Percentiles rank a stretch among this genome's conserved stretches.
Evolutionary conservation across 1,140 invertebrate genomes (phyloP).

Genomic region (Papilio polytes): DNA sequence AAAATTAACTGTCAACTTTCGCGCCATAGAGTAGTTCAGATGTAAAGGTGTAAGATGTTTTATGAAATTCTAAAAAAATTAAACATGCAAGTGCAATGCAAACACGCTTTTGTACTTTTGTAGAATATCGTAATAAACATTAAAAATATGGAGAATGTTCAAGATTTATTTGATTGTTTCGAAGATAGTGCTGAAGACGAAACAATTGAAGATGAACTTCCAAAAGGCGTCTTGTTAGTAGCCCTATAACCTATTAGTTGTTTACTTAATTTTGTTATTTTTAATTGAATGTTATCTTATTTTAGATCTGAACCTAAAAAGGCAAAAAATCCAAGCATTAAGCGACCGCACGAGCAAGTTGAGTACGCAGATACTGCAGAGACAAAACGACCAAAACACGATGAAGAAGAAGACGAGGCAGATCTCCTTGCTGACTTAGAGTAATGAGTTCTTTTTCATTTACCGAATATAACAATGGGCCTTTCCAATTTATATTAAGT

Average conservation of each 20-base stretch:
- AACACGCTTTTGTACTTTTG: slow-evolving; percentile 13
- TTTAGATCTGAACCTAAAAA: slow-evolving; percentile 41
- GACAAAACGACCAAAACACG: slow-evolving; percentile 60
- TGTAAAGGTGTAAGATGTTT: background rate
- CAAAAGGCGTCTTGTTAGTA: slow-evolving; percentile 52
- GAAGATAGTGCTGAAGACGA: slow-evolving; percentile 57
- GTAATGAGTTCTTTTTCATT: slow-evolving; percentile 51
- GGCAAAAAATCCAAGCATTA: slow-evolving; percentile 47
- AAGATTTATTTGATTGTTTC: slow-evolving; percentile 77
- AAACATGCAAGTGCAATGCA: slow-evolving; percentile 5
- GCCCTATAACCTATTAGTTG: slow-evolving; percentile 53
- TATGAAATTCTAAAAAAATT: too few species aligned
- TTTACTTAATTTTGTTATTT: slow-evolving; percentile 31
- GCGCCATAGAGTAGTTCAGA: background rate
- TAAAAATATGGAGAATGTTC: slow-evolving; percentile 58
- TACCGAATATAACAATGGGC: background rate
- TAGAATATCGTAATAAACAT: slow-evolving; percentile 21
- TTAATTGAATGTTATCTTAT: slow-evolving; percentile 32
- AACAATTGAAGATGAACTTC: slow-evolving; percentile 54
- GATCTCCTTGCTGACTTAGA: slow-evolving; percentile 69
- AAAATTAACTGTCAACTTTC: background rate
- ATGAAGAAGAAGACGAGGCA: slow-evolving; percentile 60
- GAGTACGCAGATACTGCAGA: slow-evolving; percentile 63
- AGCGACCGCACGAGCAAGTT: slow-evolving; percentile 67
- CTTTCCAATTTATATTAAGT: too few species aligned